A percentile compares a stretch with the other conserved stretches of the same genome.
phyloP scores from a whole-genome alignment of 1,140 invertebrate species.

The Heliconius congener region DNA sequence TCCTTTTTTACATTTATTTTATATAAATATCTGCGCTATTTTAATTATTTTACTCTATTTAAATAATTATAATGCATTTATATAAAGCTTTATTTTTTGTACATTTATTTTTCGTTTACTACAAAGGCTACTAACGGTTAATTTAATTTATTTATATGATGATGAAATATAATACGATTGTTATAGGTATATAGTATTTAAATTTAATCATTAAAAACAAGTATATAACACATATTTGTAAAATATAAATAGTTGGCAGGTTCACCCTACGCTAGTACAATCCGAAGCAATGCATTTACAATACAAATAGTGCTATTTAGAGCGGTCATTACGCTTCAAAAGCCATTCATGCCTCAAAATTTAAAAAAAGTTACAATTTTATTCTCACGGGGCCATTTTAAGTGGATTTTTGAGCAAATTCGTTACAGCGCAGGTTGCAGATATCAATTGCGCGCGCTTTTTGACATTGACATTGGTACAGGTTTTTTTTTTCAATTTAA shows the following conservation, averaged over 20 bases:
- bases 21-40: neutral
- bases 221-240: no score
- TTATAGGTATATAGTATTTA: no score
- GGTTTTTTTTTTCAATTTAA: conserved; percentile 56
- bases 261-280: conserved; percentile 48
- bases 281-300: conserved; percentile 53
- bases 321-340: conserved; percentile 66
- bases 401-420: conserved; percentile 54
- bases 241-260: conserved; percentile 20
- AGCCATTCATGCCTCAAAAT: conserved; percentile 61
- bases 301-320: conserved; percentile 74
- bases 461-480: conserved; percentile 56
- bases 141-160: no score
- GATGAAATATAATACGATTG: no score
- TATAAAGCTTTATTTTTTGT: no score
- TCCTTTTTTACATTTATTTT: neutral
- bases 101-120: no score
- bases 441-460: conserved; percentile 40
- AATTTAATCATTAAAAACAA: no score
- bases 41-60: no score
- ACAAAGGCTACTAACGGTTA: no score
- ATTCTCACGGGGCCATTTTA: conserved; percentile 59
- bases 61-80: no score
- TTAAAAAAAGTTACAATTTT: conserved; percentile 58
- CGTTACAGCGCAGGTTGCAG: conserved; percentile 54